These are phyloP conservation scores for Chlorocebus sabaeus DNA, from an alignment of 2,113 vertebrate genomes.

Conservation along the genomic window DNA sequence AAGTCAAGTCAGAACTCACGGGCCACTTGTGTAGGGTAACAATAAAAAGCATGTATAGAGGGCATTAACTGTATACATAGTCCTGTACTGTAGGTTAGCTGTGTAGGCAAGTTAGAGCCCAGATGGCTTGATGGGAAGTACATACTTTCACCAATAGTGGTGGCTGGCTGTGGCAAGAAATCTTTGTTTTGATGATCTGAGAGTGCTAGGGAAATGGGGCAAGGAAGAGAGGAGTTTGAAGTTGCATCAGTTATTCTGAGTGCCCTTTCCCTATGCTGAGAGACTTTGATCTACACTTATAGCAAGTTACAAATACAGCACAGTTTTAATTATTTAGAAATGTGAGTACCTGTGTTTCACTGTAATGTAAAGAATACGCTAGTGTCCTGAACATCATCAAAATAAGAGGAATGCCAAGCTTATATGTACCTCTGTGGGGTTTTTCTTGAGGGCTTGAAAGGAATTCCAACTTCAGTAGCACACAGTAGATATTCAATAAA, in stretches of 20 bases:
- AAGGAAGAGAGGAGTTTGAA: not conserved
- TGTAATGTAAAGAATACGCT: not conserved
- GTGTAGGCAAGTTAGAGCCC: accelerated
- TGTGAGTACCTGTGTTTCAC: not conserved
- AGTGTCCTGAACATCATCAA: not conserved
- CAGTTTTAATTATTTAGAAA: not conserved
- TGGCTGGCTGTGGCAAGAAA: not conserved
- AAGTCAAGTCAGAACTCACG: not conserved
- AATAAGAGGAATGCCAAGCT: not conserved
- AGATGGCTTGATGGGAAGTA: not conserved
- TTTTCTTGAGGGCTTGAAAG: not conserved
- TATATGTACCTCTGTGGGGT: not conserved
- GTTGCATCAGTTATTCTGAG: not conserved
- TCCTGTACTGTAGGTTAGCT: no score
- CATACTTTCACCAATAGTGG: accelerated
- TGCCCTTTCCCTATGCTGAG: not conserved
- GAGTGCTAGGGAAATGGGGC: not conserved
- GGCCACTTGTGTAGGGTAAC: not conserved
- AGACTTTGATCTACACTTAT: not conserved
- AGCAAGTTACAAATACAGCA: not conserved
- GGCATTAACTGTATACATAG: not conserved
- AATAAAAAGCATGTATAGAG: not conserved
- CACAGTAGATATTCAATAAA: not conserved
- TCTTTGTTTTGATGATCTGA: not conserved
- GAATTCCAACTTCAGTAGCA: not conserved